Base-by-base conservation (phyloP, 1,140 invertebrate species). In the Zaprionus africanus region DNA sequence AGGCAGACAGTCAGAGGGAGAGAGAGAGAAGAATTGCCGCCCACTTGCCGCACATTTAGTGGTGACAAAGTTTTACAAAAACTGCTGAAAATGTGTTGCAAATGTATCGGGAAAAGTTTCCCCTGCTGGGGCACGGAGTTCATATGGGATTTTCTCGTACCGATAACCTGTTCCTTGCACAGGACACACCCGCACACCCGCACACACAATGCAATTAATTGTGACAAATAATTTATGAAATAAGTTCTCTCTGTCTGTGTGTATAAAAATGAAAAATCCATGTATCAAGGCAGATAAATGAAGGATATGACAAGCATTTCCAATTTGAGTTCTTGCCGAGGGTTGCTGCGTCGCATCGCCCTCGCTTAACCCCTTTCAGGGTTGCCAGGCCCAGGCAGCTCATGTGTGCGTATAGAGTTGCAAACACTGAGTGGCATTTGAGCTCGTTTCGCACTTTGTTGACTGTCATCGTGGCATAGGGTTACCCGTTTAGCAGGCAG, bases 221-320 rank as follows among this genome's bases (percentile, higher is more conserved):
- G 82, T 92, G 87, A 92, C 91, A 91, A 92, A 92, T 92, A 92
- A 92, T 92, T 92, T 92, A 92, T 92, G 87, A 92, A 92, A 91
- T 78, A 57, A 71, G 53, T 22, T 58, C 26, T 53, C 31, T 64
- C 46, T 72, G 49, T 65, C 43, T 63, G 15, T 61, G 41, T 63
- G 57, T 72, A 82, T 78, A 82, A 80, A 91, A 87, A 91, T 91
- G 81, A 85, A 80, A 88, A 88, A 88, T 79, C 77, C 82, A 79
- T 86, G 83, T 80, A 79, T 78, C 70, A 78, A 75, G 73, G 22
- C 54, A 87, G 76, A 90, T 91, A 91, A 83, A 91, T 92, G 90
- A 92, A 78, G 84, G 80, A 92, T 92, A 92, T 92, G 91, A 92
- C 91, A 92, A 92, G 91, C 87, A 92, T 92, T 92, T 92, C 91